Conservation (phyloP, 2,888 invertebrate genomes). For the Meloe dianella region DNA sequence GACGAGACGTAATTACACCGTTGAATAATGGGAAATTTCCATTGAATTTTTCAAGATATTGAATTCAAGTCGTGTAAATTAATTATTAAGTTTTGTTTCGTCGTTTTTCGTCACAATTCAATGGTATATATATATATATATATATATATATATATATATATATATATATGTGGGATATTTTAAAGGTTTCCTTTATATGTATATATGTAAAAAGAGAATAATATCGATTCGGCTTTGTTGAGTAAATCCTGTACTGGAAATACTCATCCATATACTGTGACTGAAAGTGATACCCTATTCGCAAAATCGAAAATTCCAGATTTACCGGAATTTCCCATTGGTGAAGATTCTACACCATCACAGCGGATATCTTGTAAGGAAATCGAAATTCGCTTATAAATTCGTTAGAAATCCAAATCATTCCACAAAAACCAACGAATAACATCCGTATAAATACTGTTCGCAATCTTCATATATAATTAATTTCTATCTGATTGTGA, state of each 20-base stretch:
- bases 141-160: too few species aligned
- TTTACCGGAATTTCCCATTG: background rate
- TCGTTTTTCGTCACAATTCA: background rate
- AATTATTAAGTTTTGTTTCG: background rate
- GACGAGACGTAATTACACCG: background rate
- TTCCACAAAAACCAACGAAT: background rate
- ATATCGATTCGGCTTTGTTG: background rate
- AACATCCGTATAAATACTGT: too few species aligned
- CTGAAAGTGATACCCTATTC: background rate
- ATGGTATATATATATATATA: background rate
- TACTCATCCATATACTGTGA: background rate
- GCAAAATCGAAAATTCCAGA: background rate
- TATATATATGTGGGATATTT: too few species aligned
- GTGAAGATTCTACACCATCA: background rate
- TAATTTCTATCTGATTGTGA: too few species aligned
- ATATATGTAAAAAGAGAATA: too few species aligned
- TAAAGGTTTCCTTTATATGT: background rate
- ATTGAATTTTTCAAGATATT: background rate
- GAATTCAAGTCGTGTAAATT: background rate
- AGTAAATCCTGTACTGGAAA: background rate
- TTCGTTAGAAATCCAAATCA: background rate
- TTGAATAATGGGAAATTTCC: background rate
- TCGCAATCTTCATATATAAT: too few species aligned
- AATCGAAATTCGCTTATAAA: background rate
- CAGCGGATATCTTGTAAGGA: background rate